Conservation (phyloP, 2,797 vertebrate species). For the Sarcoramphus papa region DNA sequence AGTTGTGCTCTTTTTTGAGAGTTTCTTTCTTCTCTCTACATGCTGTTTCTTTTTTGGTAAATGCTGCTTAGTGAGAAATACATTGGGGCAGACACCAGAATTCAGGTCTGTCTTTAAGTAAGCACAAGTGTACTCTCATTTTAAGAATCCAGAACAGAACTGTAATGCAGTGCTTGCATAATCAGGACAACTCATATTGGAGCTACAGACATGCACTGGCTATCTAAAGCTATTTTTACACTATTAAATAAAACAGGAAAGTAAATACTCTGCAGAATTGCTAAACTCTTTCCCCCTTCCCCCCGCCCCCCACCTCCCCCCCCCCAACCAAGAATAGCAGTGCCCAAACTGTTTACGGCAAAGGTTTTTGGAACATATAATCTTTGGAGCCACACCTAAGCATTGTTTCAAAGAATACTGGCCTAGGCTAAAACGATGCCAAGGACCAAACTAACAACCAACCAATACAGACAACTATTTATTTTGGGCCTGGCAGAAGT, state of each 20-base stretch:
- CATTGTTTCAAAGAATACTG: neutral
- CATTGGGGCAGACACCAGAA: neutral
- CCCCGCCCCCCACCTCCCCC: too few species aligned
- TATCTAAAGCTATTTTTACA: neutral
- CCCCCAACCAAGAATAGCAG: neutral
- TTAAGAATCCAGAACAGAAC: neutral
- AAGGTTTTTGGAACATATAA: neutral
- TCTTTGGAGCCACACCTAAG: neutral
- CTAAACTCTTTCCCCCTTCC: neutral
- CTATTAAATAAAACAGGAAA: neutral
- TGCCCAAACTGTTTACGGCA: neutral
- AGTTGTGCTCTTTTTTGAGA: neutral
- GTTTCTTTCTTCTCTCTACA: neutral
- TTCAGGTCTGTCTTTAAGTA: neutral
- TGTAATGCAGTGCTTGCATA: neutral
- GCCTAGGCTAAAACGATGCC: neutral
- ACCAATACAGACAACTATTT: neutral
- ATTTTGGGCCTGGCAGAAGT: neutral
- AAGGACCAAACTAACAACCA: neutral
- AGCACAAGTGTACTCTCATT: neutral
- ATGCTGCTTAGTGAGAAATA: neutral
- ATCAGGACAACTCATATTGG: neutral
- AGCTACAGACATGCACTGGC: neutral
- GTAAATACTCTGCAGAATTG: neutral
- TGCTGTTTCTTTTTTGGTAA: neutral